Percentiles rank a stretch among this genome's conserved stretches.
phyloP scores from a whole-genome alignment of 2,888 invertebrate species.

The Erebia ligea region DNA sequence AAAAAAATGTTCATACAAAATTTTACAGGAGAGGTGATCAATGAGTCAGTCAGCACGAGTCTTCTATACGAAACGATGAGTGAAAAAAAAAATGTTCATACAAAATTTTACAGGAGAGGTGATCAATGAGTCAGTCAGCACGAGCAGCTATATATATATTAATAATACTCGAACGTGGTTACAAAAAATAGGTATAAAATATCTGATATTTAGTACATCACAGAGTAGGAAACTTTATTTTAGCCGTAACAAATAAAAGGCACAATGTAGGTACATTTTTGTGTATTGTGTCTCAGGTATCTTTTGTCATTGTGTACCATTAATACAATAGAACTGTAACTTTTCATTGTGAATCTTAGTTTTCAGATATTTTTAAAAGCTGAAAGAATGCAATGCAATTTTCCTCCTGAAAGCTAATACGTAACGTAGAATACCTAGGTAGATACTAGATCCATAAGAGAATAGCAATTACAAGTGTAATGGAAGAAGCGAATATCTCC shows the following conservation, averaged over 20 bases:
- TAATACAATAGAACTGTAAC: constrained; percentile 16
- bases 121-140: too few relatives aligned
- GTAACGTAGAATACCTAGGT: neutral
- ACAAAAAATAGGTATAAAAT: too few relatives aligned
- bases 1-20: too few relatives aligned
- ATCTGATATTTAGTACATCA: neutral
- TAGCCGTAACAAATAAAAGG: neutral
- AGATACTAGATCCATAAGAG: constrained; percentile 3
- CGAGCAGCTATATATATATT: too few relatives aligned
- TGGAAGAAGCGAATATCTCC: constrained; percentile 6
- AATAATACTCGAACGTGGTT: neutral
- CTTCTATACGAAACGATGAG: too few relatives aligned
- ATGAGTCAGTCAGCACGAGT: too few relatives aligned
- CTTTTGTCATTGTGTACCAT: constrained; percentile 9
- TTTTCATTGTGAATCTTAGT: constrained; percentile 14
- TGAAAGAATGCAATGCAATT: constrained; percentile 16
- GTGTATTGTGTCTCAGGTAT: constrained; percentile 6
- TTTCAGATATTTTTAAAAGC: constrained; percentile 1
- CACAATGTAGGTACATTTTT: neutral
- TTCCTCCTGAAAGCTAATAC: constrained; percentile 18
- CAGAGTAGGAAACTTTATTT: constrained; percentile 1
- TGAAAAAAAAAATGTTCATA: too few relatives aligned
- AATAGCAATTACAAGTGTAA: constrained; percentile 29
- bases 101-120: too few relatives aligned
- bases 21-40: too few relatives aligned